These are phyloP conservation scores for Fringilla coelebs DNA, from an alignment of 2,797 vertebrate genomes.

Conservation along the genomic window DNA sequence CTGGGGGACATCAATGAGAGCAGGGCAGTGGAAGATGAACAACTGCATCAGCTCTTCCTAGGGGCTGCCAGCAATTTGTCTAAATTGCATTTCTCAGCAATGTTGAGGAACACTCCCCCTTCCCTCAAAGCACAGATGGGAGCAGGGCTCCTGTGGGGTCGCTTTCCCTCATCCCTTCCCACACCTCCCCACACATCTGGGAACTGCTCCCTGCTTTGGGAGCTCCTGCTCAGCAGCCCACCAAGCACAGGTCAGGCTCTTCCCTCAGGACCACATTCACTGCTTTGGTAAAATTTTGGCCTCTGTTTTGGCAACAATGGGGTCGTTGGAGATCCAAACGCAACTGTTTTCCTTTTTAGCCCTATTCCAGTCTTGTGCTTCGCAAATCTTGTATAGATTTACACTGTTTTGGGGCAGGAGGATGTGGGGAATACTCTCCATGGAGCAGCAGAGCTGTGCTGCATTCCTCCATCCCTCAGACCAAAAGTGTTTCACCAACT, in stretches of 20 bases:
- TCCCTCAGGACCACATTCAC: background rate
- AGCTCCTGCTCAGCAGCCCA: background rate
- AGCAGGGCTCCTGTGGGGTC: background rate
- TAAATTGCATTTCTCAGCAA: background rate
- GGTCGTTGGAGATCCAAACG: background rate
- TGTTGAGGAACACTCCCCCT: background rate
- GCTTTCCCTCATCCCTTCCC: background rate
- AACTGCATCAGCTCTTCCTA: background rate
- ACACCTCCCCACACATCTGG: background rate
- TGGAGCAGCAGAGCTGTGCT: background rate
- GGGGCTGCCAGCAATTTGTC: background rate
- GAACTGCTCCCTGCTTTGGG: background rate
- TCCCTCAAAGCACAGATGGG: background rate
- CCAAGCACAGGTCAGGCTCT: background rate
- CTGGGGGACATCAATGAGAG: background rate
- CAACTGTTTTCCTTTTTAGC: background rate
- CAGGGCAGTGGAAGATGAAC: background rate
- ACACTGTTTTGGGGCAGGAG: background rate
- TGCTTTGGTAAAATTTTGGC: background rate
- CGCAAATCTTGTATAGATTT: background rate
- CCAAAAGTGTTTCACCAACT: conserved; percentile 26
- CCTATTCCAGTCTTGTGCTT: background rate
- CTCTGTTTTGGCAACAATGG: background rate
- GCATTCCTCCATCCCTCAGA: background rate
- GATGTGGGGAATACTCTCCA: background rate